Conservation (phyloP, 2,797 vertebrate species). For the Coracias cyanogaster region DNA sequence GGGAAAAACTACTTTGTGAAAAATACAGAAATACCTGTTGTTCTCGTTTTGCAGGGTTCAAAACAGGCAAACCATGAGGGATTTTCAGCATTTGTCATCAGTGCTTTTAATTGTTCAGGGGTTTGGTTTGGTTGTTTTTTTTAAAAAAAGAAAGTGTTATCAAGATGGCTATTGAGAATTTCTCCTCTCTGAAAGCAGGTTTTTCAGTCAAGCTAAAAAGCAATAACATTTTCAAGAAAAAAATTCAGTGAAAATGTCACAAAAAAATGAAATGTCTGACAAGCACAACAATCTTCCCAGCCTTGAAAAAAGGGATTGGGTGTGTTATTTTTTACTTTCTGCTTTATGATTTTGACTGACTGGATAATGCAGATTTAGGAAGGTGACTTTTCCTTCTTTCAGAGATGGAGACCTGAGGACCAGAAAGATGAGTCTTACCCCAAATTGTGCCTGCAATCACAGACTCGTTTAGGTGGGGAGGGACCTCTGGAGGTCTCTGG, state of each 20-base stretch:
- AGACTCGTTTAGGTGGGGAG: background rate
- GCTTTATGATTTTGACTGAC: conserved; percentile 11
- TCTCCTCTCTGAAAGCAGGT: conserved; percentile 12
- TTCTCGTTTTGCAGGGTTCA: conserved; percentile 24
- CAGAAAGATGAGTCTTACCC: background rate
- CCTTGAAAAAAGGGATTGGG: conserved; percentile 25
- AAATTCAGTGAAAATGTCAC: conserved; percentile 35
- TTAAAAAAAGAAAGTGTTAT: background rate
- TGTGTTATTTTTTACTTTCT: conserved; percentile 28
- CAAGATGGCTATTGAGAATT: conserved; percentile 32
- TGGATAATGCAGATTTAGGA: conserved; percentile 37
- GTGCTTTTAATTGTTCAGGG: conserved; percentile 6
- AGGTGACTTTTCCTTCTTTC: background rate
- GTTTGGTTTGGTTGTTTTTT: background rate
- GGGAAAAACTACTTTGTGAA: background rate
- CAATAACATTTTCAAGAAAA: conserved; percentile 42
- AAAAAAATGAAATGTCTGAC: conserved; percentile 64
- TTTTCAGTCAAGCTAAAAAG: conserved; percentile 59
- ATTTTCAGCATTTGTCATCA: conserved; percentile 32
- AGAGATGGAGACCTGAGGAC: background rate
- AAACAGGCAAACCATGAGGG: background rate
- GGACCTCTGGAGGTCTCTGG: background rate
- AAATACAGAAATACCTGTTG: conserved; percentile 1
- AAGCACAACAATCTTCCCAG: conserved; percentile 58
- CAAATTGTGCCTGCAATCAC: background rate